These are phyloP conservation scores for Gnathonemus longibarbis DNA, from an alignment of 2,113 vertebrate genomes.

Conservation along the genomic window DNA sequence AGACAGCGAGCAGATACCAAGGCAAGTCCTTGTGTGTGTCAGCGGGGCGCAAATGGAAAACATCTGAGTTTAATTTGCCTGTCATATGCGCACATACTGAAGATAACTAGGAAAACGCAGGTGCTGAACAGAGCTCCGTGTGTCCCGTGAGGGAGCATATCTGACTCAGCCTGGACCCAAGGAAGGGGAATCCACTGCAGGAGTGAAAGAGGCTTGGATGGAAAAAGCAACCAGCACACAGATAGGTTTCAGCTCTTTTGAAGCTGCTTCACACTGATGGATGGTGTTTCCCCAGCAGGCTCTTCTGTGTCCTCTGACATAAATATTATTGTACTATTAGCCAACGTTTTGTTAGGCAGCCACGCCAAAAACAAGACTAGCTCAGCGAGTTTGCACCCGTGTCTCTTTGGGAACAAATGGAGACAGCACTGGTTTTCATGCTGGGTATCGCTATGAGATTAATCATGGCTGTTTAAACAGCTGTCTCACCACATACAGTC, in stretches of 20 bases:
- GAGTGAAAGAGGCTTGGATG: background rate
- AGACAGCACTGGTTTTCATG: background rate
- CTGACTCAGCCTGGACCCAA: background rate
- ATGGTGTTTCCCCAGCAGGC: background rate
- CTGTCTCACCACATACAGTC: background rate
- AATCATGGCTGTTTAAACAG: background rate
- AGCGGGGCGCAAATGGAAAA: background rate
- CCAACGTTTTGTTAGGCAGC: constrained; percentile 15
- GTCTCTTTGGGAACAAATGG: background rate
- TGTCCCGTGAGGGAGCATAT: background rate
- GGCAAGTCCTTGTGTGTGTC: background rate
- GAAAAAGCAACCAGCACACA: background rate
- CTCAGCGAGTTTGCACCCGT: background rate
- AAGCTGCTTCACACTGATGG: background rate
- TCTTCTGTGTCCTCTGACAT: background rate
- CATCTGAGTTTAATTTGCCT: background rate
- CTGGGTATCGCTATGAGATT: background rate
- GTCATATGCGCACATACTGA: background rate
- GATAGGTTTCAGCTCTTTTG: background rate
- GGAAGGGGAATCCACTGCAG: background rate
- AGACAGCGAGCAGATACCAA: background rate
- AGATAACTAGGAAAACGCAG: background rate
- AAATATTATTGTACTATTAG: background rate
- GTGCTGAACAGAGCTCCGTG: background rate
- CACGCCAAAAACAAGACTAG: background rate